These are phyloP conservation scores for Zonitis immaculata DNA, from an alignment of 2,888 invertebrate species.

Conservation along the genomic window DNA sequence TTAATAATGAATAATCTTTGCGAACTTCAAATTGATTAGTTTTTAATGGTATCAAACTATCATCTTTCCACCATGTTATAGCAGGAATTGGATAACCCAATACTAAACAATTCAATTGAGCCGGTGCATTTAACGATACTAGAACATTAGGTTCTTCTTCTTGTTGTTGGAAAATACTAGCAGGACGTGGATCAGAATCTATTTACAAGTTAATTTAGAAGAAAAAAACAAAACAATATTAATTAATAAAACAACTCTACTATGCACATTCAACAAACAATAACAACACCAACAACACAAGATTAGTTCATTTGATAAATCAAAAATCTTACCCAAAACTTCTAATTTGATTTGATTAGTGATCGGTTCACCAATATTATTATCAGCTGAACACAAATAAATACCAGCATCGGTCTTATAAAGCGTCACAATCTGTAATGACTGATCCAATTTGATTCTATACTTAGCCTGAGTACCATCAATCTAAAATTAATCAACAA, in stretches of 20 bases:
- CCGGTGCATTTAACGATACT: conserved; percentile 66
- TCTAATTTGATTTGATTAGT: conserved; percentile 65
- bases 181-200: conserved; percentile 51
- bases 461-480: conserved; percentile 68
- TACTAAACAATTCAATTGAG: conserved; percentile 72
- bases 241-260: conserved; percentile 7
- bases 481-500: conserved; percentile 54
- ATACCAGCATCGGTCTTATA: conserved; percentile 76
- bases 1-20: conserved; percentile 68
- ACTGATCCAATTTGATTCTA: conserved; percentile 60
- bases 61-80: conserved; percentile 82
- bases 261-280: conserved; percentile 8
- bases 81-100: conserved; percentile 75
- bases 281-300: no score
- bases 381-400: conserved; percentile 82
- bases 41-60: conserved; percentile 67
- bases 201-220: conserved; percentile 16
- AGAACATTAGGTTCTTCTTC: conserved; percentile 59
- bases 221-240: conserved; percentile 1
- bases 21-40: conserved; percentile 66
- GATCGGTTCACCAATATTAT: conserved; percentile 65
- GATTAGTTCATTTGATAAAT: neutral
- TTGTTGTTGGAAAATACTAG: conserved; percentile 62
- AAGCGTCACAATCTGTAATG: conserved; percentile 77
- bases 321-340: conserved; percentile 63